A percentile compares a stretch with the other conserved stretches of the same genome.
These are phyloP conservation scores for Sus cebifrons DNA, from an alignment of 2,797 vertebrate genomes.

Conservation along the genomic window DNA sequence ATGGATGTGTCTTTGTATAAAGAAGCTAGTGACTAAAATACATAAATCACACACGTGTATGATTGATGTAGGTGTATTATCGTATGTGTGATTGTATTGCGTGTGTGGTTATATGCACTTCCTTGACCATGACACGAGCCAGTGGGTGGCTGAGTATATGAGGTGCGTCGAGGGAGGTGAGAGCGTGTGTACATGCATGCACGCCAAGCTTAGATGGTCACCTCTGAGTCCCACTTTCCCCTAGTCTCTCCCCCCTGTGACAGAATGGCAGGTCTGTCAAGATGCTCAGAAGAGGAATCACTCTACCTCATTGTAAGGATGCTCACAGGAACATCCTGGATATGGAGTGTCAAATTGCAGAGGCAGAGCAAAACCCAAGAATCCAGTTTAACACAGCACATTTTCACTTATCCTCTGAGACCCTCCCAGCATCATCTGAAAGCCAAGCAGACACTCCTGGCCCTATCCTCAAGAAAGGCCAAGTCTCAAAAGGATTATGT, in stretches of 20 bases:
- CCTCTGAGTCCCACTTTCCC: background rate
- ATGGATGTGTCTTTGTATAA: background rate
- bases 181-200: fast-evolving
- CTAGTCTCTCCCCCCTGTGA: background rate
- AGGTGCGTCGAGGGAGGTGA: background rate
- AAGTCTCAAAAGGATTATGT: background rate
- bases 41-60: background rate
- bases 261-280: background rate
- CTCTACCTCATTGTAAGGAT: background rate
- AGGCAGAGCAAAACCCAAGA: background rate
- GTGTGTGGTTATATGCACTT: background rate
- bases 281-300: background rate
- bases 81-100: background rate
- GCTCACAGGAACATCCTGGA: background rate
- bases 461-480: background rate
- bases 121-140: background rate
- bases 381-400: background rate
- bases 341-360: background rate
- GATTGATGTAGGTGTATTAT: background rate
- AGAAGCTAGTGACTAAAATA: background rate
- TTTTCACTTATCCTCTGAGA: background rate
- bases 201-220: background rate
- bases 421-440: background rate
- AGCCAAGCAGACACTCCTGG: background rate
- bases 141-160: background rate